These are phyloP conservation scores for Pseudomugil gertrudae DNA, from an alignment of 2,797 vertebrate genomes.

Conservation along the genomic window DNA sequence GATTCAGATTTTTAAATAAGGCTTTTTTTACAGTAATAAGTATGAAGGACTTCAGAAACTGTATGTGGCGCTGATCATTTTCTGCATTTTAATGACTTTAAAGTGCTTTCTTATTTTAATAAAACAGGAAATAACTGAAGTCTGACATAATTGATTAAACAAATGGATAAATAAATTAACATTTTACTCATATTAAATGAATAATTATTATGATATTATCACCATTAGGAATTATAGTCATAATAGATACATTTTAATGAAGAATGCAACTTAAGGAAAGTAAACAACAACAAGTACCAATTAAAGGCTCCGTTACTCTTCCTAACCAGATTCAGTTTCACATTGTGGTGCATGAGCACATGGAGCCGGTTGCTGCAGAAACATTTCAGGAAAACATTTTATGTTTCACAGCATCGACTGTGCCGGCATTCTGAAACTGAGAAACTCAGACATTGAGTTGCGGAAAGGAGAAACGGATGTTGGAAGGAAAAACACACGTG, in stretches of 20 bases:
- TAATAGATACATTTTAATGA: background rate
- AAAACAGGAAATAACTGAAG: background rate
- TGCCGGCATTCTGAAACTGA: slow-evolving; percentile 92
- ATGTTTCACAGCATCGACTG: slow-evolving; percentile 87
- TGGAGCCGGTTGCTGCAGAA: background rate
- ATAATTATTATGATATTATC: background rate
- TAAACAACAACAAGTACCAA: background rate
- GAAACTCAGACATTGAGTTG: slow-evolving; percentile 94
- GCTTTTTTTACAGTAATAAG: background rate
- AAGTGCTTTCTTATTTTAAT: background rate
- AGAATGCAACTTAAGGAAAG: background rate
- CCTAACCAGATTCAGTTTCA: background rate
- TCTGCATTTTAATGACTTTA: background rate
- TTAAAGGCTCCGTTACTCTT: background rate
- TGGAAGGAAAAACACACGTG: slow-evolving; percentile 91
- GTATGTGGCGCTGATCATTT: background rate
- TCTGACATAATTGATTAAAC: background rate
- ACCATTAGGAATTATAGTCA: background rate
- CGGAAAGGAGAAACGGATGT: slow-evolving; percentile 96
- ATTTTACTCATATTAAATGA: background rate
- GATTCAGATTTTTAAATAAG: background rate
- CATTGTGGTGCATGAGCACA: background rate
- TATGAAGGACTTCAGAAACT: background rate
- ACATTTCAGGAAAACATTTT: background rate
- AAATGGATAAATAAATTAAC: background rate